Evolutionary conservation across 2,888 invertebrate species (phyloP), one percentile per base, ranked within the genome.

Genomic region (Ectemnius cavifrons): DNA sequence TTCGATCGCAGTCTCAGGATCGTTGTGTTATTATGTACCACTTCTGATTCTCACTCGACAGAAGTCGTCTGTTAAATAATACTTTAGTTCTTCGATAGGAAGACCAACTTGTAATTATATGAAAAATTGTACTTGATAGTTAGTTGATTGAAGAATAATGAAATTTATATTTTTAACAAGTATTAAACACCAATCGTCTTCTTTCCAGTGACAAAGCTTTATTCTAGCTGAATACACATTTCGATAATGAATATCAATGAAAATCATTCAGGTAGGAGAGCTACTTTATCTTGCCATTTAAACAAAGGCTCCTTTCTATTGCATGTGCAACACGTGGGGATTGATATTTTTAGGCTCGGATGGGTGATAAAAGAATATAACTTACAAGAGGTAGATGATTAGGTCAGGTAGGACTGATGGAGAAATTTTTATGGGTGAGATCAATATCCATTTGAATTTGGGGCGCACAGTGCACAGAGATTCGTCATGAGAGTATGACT

Each of bases 151-250:
- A 79, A 83, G 37, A 86, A 84, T 84, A 86, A 86, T 84, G 81
- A 87, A 89, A 88, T 85, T 89, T 89, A 88, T 89, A 89, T 90
- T 89, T 89, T 88, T 87, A 86, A 88, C 80, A 82, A 87, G 79
- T 86, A 89, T 88, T 88, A 89, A 89, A 88, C 75, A 52, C 6
- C 11, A 52, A 14, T 16, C 52, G 16, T 52, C 52, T 52, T 52
- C 14, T 52, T 52, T 52, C 52, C 52, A 52, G 52, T 5, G 13
- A 4, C 52, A 14, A 14, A 52, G 52, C 11, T 14, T 52, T 52
- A 2, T 14, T 52, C 52, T 37, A 37, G 28, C 28, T 37, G 5
- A 37, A 37, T 37, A 37, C 3, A 37, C 28, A 3, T 8, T 37
- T 37, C 28, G 0, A 0, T 37, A 23, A 23, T 23, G 23, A 23